Evolutionary conservation across 2,797 vertebrate genomes (phyloP), one percentile per base, ranked within the genome.

Genomic region (Squalus acanthias): DNA sequence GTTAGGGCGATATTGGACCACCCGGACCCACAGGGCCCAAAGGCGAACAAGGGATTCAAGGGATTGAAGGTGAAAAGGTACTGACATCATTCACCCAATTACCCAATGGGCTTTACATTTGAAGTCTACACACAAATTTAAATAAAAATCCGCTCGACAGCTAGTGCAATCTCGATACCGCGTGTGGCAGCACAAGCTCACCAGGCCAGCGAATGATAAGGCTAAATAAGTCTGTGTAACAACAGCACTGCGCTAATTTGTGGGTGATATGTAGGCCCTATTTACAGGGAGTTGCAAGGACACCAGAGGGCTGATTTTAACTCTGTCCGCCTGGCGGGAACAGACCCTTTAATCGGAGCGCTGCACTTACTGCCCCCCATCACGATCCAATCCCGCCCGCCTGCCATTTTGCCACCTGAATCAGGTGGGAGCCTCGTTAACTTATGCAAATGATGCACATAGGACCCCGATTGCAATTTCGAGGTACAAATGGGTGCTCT

Each of bases 31-130:
- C 96, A 0, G 99, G 99, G 10, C 98, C 97, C 0, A 98, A 97
- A 97, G 99, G 99, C 96, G 96, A 97, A n/a, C 98, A 98, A 96
- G 99, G 99, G 67, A 97, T 97, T 3, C 98, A 97, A 97, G 99
- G 99, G 97, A 97, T 97, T 97, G 99, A 99, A 97, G 99, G 99
- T 97, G 98, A 98, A 24, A 99, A 99, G 98, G 99, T 99, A 97
- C 96, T 0, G 0, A 0, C 87, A 87, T 29, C 12, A 74, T 95
- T 74, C 33, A 20, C 50, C 15, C 15, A 29, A 60, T 57, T 53
- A 20, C 50, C 15, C 15, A 29, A 60, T 57, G 50, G 46, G 13
- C 53, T 76, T 60, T 22, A 33, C 29, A 60, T n/a, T n/a, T 63
- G 29, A 63, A 33, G 20, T 46, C 6, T 67, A 46, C n/a, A 93